These are phyloP conservation scores for Liolophura sinensis DNA, from an alignment of 1,140 invertebrate species.

Conservation along the genomic window DNA sequence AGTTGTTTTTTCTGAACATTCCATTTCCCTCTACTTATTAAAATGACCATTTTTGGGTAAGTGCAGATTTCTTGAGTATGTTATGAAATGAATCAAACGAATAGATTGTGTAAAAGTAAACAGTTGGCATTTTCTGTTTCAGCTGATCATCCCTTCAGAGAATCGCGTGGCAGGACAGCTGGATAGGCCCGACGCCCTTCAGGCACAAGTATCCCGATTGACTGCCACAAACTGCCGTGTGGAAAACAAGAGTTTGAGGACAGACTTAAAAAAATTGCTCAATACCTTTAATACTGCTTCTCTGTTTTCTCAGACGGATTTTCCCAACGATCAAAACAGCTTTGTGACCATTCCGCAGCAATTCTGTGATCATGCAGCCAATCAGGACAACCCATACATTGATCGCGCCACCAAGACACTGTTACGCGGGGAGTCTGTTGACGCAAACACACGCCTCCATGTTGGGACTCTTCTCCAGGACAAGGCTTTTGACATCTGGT, in stretches of 20 bases:
- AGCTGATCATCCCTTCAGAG: conserved; percentile 65
- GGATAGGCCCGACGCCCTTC: conserved; percentile 79
- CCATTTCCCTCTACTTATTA: too few species aligned
- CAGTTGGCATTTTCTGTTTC: conserved; percentile 19
- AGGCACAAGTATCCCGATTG: conserved; percentile 79
- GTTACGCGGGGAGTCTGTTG: neutral
- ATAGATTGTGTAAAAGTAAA: neutral
- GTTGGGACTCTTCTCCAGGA: conserved; percentile 61
- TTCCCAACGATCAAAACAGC: conserved; percentile 71
- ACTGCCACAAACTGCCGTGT: conserved; percentile 79
- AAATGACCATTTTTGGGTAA: too few species aligned
- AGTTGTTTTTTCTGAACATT: too few species aligned
- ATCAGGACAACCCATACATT: conserved; percentile 18
- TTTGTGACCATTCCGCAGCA: conserved; percentile 72
- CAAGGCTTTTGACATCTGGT: conserved; percentile 80
- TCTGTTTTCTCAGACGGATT: conserved; percentile 73
- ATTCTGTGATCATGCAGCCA: conserved; percentile 33
- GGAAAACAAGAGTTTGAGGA: conserved; percentile 67
- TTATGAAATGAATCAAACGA: neutral
- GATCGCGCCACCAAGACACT: conserved; percentile 18
- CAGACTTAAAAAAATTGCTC: conserved; percentile 74
- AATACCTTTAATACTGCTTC: conserved; percentile 71
- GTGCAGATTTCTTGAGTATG: too few species aligned
- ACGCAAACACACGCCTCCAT: neutral
- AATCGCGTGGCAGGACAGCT: conserved; percentile 67